Evolutionary conservation across 2,113 vertebrate genomes (phyloP).

Genomic region (Sphyrna mokarran): DNA sequence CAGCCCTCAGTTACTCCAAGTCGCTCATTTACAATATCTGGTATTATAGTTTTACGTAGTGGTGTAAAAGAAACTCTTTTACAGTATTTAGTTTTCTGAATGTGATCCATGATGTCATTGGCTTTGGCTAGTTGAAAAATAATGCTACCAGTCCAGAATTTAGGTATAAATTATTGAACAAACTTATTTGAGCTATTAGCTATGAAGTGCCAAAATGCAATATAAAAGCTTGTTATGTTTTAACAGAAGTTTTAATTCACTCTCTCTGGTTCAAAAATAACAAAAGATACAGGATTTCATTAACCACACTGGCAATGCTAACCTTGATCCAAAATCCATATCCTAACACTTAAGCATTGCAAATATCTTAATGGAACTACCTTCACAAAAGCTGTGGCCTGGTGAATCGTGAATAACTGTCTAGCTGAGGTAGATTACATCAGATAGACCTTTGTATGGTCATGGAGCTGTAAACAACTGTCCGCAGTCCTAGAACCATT

Average conservation of each 20-base stretch:
- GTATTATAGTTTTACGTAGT: background rate
- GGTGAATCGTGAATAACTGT: background rate
- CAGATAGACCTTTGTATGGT: background rate
- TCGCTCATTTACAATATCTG: background rate
- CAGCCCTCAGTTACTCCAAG: background rate
- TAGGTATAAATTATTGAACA: background rate
- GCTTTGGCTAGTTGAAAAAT: background rate
- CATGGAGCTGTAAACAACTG: background rate
- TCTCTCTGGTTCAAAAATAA: background rate
- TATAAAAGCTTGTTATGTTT: background rate
- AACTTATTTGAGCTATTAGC: background rate
- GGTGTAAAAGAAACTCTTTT: background rate
- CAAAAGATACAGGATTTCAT: background rate
- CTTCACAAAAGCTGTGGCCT: background rate
- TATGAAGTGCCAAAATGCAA: background rate
- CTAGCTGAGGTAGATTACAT: background rate
- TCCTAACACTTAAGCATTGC: background rate
- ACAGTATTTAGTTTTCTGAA: background rate
- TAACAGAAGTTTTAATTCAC: background rate
- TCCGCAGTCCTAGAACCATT: background rate
- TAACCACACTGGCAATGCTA: background rate
- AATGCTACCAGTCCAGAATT: background rate
- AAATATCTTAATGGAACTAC: background rate
- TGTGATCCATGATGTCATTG: background rate
- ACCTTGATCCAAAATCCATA: background rate